Conservation (phyloP, 2,113 vertebrate genomes). For the Mirounga angustirostris region DNA sequence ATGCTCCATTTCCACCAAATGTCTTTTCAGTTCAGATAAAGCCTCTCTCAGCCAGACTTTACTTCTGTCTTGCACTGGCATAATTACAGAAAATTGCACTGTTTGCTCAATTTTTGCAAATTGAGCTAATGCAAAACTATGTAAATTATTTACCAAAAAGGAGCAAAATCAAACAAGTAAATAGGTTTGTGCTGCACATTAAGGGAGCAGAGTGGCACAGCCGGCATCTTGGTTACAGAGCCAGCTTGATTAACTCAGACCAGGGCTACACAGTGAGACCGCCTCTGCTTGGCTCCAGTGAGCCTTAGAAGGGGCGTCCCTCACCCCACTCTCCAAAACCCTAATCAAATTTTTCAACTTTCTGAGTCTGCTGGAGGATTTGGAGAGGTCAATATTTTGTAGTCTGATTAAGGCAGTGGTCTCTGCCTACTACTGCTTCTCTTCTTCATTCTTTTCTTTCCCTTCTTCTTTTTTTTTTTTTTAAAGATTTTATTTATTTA, state of each 20-base stretch:
- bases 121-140: constrained; percentile 78
- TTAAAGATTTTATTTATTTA: too few species aligned
- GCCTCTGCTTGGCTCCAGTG: neutral
- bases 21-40: constrained; percentile 79
- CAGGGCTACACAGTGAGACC: neutral
- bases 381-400: neutral
- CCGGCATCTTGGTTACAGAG: constrained; percentile 6
- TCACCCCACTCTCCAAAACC: neutral
- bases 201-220: constrained; percentile 58
- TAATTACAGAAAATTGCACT: constrained; percentile 81
- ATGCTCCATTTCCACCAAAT: constrained; percentile 79
- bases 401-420: neutral
- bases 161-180: constrained; percentile 80
- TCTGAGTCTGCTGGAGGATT: neutral
- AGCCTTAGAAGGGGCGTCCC: neutral
- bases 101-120: constrained; percentile 85
- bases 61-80: constrained; percentile 75
- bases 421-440: neutral
- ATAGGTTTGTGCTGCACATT: constrained; percentile 61
- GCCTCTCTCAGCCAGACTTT: constrained; percentile 74
- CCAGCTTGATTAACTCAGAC: constrained; percentile 21
- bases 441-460: neutral
- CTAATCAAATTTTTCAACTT: neutral
- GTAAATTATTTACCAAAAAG: constrained; percentile 82
- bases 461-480: too few species aligned